Conservation (phyloP, 2,888 invertebrate genomes). For the Melieria crassipennis region DNA sequence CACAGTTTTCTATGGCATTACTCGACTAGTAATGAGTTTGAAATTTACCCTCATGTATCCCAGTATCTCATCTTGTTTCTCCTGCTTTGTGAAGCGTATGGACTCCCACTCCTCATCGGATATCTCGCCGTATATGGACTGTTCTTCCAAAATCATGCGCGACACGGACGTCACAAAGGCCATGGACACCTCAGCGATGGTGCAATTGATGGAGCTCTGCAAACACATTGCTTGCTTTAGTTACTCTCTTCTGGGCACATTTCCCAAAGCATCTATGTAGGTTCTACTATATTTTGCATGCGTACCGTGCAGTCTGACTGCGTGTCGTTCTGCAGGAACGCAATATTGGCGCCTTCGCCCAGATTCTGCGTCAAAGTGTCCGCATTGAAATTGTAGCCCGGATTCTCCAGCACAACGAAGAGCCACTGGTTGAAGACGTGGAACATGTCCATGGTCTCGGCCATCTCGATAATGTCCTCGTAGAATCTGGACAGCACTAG, state of each 20-base stretch:
- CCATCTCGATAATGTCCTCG: slow-evolving; percentile 74
- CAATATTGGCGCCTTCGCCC: slow-evolving; percentile 83
- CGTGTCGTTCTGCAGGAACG: slow-evolving; percentile 79
- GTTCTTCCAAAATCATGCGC: slow-evolving; percentile 75
- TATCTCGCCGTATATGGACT: slow-evolving; percentile 77
- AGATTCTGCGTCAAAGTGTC: slow-evolving; percentile 70
- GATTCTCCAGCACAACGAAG: slow-evolving; percentile 77
- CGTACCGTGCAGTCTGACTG: slow-evolving; percentile 70
- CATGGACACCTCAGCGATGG: slow-evolving; percentile 74
- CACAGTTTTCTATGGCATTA: neutral
- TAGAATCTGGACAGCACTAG: slow-evolving; percentile 58
- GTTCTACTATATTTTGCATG: neutral
- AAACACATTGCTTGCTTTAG: slow-evolving; percentile 40
- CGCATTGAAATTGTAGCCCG: slow-evolving; percentile 63
- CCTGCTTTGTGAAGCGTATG: slow-evolving; percentile 75
- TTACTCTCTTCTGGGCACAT: neutral
- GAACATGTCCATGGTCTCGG: slow-evolving; percentile 74
- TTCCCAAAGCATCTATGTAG: neutral
- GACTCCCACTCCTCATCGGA: slow-evolving; percentile 89
- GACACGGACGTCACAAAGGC: slow-evolving; percentile 77
- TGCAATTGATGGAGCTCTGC: slow-evolving; percentile 76
- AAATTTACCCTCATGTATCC: slow-evolving; percentile 73
- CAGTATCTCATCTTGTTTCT: slow-evolving; percentile 73
- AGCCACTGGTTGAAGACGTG: slow-evolving; percentile 83
- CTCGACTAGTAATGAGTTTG: neutral